Evolutionary conservation across 2,888 invertebrate species (phyloP).

Genomic region (Parnassius glacialis): DNA sequence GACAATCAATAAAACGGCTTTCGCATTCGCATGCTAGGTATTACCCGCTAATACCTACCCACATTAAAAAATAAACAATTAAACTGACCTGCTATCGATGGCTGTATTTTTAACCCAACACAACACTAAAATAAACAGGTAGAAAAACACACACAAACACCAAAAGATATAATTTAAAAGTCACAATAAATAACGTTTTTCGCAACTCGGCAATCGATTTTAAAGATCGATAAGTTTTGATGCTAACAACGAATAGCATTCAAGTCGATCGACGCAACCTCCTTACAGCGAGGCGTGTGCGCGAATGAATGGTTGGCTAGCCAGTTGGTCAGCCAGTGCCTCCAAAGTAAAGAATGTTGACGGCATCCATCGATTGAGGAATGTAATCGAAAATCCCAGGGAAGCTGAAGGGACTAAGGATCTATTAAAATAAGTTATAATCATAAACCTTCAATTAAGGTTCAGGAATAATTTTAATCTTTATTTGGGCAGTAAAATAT

Average conservation of each 20-base stretch:
- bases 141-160: slow-evolving; percentile 17
- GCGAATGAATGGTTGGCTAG: slow-evolving; percentile 61
- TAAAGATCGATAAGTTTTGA: slow-evolving; percentile 47
- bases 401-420: slow-evolving; percentile 15
- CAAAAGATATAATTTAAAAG: slow-evolving; percentile 15
- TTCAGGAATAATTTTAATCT: slow-evolving; percentile 5
- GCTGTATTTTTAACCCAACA: slow-evolving; percentile 23
- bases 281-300: slow-evolving; percentile 58
- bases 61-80: slow-evolving; percentile 27
- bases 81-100: slow-evolving; percentile 33
- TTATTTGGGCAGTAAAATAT: slow-evolving; percentile 6
- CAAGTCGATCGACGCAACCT: slow-evolving; percentile 48
- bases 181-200: slow-evolving; percentile 34
- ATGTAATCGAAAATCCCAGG: slow-evolving; percentile 29
- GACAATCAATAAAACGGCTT: slow-evolving; percentile 33
- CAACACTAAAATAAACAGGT: slow-evolving; percentile 12
- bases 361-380: slow-evolving; percentile 37
- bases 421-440: slow-evolving; percentile 3
- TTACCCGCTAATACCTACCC: slow-evolving; percentile 18
- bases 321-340: slow-evolving; percentile 20
- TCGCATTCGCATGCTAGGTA: slow-evolving; percentile 16
- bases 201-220: slow-evolving; percentile 27
- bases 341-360: slow-evolving; percentile 34
- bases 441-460: slow-evolving; percentile 15
- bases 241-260: slow-evolving; percentile 36